Evolutionary conservation across 2,888 invertebrate genomes (phyloP).

Genomic region (Dryadula phaetusa): DNA sequence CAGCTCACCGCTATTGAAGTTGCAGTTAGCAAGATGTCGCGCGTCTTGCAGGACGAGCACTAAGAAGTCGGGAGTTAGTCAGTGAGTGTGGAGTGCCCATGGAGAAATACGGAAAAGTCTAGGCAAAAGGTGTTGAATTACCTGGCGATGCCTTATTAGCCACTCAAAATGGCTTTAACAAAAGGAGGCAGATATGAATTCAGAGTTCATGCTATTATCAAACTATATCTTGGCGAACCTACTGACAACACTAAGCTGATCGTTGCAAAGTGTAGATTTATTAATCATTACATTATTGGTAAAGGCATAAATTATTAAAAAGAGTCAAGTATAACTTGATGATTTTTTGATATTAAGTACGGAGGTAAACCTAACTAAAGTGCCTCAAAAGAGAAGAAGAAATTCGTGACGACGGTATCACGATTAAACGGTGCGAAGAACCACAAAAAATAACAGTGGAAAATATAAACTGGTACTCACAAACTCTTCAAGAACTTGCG

Average conservation of each 20-base stretch:
- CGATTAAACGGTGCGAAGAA: conserved; percentile 95
- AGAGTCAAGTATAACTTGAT: conserved; percentile 97
- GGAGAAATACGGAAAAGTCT: conserved; percentile 96
- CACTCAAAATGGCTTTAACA: conserved; percentile 94
- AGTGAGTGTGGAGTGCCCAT: too few species aligned
- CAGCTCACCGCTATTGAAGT: too few species aligned
- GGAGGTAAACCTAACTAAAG: conserved; percentile 97
- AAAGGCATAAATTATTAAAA: conserved; percentile 96
- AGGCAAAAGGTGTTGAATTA: conserved; percentile 93
- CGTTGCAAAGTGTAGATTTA: conserved; percentile 96
- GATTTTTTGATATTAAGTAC: conserved; percentile 95
- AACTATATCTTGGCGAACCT: conserved; percentile 97
- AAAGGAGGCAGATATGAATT: conserved; percentile 98
- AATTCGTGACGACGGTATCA: conserved; percentile 82
- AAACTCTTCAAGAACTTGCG: conserved; percentile 97
- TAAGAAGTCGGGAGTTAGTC: too few species aligned
- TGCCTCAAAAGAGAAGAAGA: conserved; percentile 93
- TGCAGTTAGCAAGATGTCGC: too few species aligned
- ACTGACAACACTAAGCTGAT: conserved; percentile 96
- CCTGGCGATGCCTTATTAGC: conserved; percentile 90
- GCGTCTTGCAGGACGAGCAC: too few species aligned
- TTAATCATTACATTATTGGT: conserved; percentile 98
- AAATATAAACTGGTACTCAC: conserved; percentile 95
- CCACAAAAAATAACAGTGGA: conserved; percentile 95
- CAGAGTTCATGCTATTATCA: conserved; percentile 96